Evolutionary conservation across 2,113 vertebrate genomes (phyloP).

Genomic region (Sorex fumeus): DNA sequence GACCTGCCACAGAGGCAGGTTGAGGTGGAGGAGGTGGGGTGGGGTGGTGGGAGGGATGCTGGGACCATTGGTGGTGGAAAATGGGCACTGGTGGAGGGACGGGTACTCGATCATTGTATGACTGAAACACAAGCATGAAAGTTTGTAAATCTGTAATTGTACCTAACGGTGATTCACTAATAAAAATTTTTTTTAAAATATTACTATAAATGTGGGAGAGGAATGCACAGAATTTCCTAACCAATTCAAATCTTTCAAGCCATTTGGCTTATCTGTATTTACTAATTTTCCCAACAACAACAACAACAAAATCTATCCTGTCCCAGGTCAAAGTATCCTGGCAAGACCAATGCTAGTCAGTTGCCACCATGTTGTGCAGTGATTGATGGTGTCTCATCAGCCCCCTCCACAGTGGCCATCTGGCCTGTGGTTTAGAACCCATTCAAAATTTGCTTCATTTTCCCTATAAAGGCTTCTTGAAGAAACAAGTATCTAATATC

Average conservation of each 20-base stretch:
- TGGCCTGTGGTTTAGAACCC: constrained; percentile 44
- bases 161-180: no score
- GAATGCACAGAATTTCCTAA: background rate
- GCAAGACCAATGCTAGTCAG: constrained; percentile 45
- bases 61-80: no score
- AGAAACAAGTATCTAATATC: constrained; percentile 27
- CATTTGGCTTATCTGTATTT: background rate
- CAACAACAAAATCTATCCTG: background rate
- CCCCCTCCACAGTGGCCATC: constrained; percentile 46
- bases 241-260: background rate
- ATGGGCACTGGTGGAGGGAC: no score
- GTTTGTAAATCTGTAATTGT: no score
- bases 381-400: constrained; percentile 52
- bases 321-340: constrained; percentile 34
- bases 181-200: no score
- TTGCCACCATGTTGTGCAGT: constrained; percentile 52
- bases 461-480: constrained; percentile 63
- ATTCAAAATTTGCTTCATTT: constrained; percentile 59
- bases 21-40: no score
- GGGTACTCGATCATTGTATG: no score
- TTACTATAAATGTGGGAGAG: background rate
- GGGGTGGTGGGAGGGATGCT: no score
- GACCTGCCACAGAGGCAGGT: no score
- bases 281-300: constrained; percentile 47
- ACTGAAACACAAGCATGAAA: no score